phyloP scores from a whole-genome alignment of 2,797 vertebrate species.

The Tachyglossus aculeatus region DNA sequence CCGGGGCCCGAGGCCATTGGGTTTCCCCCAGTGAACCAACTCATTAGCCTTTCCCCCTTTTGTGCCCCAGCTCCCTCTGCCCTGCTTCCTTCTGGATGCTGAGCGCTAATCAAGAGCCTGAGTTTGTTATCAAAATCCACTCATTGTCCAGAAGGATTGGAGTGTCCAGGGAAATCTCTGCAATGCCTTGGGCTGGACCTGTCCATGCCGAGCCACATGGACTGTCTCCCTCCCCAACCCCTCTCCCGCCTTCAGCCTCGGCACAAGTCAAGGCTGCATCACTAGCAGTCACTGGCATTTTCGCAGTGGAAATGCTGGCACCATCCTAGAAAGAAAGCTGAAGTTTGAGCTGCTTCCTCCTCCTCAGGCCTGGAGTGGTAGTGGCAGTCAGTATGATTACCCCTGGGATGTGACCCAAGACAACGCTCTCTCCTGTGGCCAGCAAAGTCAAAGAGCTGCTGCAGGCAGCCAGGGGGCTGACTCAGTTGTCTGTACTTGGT shows the following conservation, averaged over 20 bases:
- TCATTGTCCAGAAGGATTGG: constrained; percentile 45
- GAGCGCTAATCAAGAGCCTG: constrained; percentile 57
- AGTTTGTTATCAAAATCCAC: constrained; percentile 59
- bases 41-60: constrained; percentile 57
- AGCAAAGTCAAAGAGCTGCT: background rate
- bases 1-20: background rate
- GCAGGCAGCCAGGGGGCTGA: too few relatives aligned
- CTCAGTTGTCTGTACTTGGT: too few relatives aligned
- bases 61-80: background rate
- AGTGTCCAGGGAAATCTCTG: constrained; percentile 16
- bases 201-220: background rate
- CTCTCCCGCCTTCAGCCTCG: rapidly evolving
- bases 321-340: background rate
- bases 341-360: too few relatives aligned
- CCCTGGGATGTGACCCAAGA: background rate
- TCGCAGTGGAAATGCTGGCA: background rate
- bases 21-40: constrained; percentile 37
- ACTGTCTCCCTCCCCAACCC: rapidly evolving
- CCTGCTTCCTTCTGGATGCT: constrained; percentile 49
- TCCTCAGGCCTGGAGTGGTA: background rate
- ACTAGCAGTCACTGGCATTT: background rate
- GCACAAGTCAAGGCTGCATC: background rate
- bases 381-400: background rate
- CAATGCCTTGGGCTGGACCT: constrained; percentile 23
- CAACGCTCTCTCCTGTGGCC: background rate